Percentiles rank a stretch among this genome's conserved stretches.
Evolutionary conservation across 2,113 vertebrate genomes (phyloP).

Genomic region (Dermatemys mawii): DNA sequence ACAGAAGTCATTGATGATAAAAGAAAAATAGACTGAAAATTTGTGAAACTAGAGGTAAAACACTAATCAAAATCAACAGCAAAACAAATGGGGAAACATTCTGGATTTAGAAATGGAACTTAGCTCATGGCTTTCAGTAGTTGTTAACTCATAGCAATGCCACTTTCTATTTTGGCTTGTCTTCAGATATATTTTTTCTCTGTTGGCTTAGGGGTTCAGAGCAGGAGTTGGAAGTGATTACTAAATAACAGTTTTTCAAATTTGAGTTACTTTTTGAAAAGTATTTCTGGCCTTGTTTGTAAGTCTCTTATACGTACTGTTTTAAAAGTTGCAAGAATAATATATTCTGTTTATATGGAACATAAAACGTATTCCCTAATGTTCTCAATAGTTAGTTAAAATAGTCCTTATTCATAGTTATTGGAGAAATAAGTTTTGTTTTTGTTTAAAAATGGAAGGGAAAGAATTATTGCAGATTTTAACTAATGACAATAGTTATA

Average conservation of each 20-base stretch:
- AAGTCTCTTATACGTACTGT: neutral
- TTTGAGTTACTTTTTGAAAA: neutral
- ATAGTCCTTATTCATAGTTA: neutral
- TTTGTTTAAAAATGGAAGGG: neutral
- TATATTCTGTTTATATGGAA: neutral
- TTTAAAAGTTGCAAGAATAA: neutral
- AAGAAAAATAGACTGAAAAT: neutral
- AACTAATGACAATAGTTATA: neutral
- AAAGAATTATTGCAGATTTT: no score
- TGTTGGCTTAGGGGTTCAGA: neutral
- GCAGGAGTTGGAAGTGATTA: neutral
- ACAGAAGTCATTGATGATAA: no score
- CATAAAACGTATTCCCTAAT: neutral
- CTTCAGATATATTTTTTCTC: neutral
- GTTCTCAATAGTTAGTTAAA: neutral
- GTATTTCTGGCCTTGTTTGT: neutral
- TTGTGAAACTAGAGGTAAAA: neutral
- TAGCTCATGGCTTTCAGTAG: neutral
- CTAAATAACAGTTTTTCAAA: no score
- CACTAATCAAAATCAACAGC: neutral
- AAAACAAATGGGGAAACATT: neutral
- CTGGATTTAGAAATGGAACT: neutral
- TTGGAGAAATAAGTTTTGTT: neutral
- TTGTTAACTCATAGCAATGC: neutral
- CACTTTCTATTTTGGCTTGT: neutral